phyloP scores from a whole-genome alignment of 2,888 invertebrate species.

The Agrotis exclamationis region DNA sequence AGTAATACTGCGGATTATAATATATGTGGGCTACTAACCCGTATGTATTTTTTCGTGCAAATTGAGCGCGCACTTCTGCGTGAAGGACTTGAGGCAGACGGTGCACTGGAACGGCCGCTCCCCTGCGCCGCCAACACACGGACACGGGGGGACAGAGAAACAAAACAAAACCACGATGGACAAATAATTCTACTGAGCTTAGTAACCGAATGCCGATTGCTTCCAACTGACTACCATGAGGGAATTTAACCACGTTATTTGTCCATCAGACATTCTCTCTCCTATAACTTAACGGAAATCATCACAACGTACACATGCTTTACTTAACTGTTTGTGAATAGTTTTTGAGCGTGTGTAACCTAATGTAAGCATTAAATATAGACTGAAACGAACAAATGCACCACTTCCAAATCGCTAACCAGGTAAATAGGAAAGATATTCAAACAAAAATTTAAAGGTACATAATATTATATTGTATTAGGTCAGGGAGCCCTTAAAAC shows the following conservation, averaged over 20 bases:
- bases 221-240: constrained; percentile 82
- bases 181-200: constrained; percentile 84
- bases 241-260: constrained; percentile 87
- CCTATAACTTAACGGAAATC: constrained; percentile 85
- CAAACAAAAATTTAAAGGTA: constrained; percentile 45
- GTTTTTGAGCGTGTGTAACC: constrained; percentile 90
- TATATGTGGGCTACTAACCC: constrained; percentile 92
- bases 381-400: constrained; percentile 58
- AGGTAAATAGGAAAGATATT: constrained; percentile 51
- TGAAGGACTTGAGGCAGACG: constrained; percentile 92
- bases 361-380: constrained; percentile 64
- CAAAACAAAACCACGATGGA: constrained; percentile 91
- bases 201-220: constrained; percentile 68
- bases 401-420: constrained; percentile 81
- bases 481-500: constrained; percentile 89
- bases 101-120: constrained; percentile 92
- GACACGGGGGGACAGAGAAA: constrained; percentile 90
- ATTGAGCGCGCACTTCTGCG: constrained; percentile 92
- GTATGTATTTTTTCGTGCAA: constrained; percentile 92
- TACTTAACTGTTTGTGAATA: constrained; percentile 90
- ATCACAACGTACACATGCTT: constrained; percentile 91
- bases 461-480: constrained; percentile 57
- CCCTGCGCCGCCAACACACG: constrained; percentile 87
- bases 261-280: constrained; percentile 89
- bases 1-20: constrained; percentile 84